These are phyloP conservation scores for Cynopterus sphinx DNA, from an alignment of 2,797 vertebrate species.

Conservation along the genomic window DNA sequence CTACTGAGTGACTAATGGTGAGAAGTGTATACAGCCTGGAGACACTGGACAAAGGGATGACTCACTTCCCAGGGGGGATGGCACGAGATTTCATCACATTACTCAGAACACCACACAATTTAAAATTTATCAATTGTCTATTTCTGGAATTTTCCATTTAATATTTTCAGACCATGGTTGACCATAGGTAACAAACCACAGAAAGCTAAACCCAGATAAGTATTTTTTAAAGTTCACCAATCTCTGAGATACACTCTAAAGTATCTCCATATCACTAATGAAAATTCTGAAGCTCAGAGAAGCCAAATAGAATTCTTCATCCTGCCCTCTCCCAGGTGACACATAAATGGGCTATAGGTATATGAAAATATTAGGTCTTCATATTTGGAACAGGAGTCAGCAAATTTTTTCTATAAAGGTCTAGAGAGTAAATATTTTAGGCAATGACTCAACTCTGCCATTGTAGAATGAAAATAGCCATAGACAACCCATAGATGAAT, in stretches of 20 bases:
- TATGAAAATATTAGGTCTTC: slow-evolving; percentile 1
- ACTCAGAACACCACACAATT: not conserved
- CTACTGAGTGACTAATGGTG: not conserved
- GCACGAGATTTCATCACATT: not conserved
- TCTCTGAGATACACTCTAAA: not conserved
- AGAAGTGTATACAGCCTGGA: not conserved
- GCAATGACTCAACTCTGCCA: not conserved
- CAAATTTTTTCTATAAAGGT: not conserved
- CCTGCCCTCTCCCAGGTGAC: not conserved
- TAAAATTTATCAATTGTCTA: not conserved
- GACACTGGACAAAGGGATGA: not conserved
- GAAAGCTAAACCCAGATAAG: not conserved
- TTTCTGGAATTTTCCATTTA: not conserved
- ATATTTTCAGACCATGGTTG: not conserved
- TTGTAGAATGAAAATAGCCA: not conserved
- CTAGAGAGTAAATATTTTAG: not conserved
- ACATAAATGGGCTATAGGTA: not conserved
- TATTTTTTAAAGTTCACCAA: not conserved
- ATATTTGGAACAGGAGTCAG: not conserved
- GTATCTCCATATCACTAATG: not conserved
- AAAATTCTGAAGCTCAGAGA: slow-evolving; percentile 28
- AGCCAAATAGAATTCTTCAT: not conserved
- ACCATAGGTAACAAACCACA: not conserved
- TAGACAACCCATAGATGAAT: not conserved
- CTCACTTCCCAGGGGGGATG: not conserved